Conservation (phyloP, 2,888 invertebrate species). For the Portevinia maculata region DNA sequence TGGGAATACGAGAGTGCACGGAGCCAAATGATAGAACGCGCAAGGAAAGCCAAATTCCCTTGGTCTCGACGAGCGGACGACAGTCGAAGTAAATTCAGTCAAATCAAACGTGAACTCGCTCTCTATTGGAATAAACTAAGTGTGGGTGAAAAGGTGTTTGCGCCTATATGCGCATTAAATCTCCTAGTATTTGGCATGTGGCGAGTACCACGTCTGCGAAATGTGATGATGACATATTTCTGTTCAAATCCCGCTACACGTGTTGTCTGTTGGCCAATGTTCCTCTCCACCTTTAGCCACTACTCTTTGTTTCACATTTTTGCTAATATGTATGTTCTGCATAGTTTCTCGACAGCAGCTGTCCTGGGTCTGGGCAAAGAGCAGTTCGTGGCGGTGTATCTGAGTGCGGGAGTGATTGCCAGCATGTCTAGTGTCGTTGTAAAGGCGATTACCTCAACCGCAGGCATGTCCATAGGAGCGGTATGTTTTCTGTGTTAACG, state of each 20-base stretch:
- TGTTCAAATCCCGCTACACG: slow-evolving; percentile 91
- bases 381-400: slow-evolving; percentile 95
- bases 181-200: slow-evolving; percentile 91
- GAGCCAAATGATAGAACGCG: slow-evolving; percentile 78
- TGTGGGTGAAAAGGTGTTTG: slow-evolving; percentile 90
- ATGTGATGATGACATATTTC: slow-evolving; percentile 92
- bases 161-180: slow-evolving; percentile 91
- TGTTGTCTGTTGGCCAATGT: slow-evolving; percentile 92
- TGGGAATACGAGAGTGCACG: slow-evolving; percentile 92
- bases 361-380: slow-evolving; percentile 92
- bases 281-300: slow-evolving; percentile 97
- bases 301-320: slow-evolving; percentile 92
- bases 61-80: slow-evolving; percentile 76
- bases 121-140: slow-evolving; percentile 88
- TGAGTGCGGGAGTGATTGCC: slow-evolving; percentile 94
- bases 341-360: slow-evolving; percentile 88
- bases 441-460: slow-evolving; percentile 88
- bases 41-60: slow-evolving; percentile 83
- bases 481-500: slow-evolving; percentile 85
- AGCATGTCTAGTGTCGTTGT: slow-evolving; percentile 92
- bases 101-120: slow-evolving; percentile 77
- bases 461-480: slow-evolving; percentile 94
- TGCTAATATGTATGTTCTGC: slow-evolving; percentile 98
- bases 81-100: slow-evolving; percentile 74
- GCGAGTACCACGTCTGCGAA: slow-evolving; percentile 89